Percentiles rank a stretch among this genome's conserved stretches.
These are phyloP conservation scores for Piscicola geometra DNA, from an alignment of 2,888 invertebrate species.

Conservation along the genomic window DNA sequence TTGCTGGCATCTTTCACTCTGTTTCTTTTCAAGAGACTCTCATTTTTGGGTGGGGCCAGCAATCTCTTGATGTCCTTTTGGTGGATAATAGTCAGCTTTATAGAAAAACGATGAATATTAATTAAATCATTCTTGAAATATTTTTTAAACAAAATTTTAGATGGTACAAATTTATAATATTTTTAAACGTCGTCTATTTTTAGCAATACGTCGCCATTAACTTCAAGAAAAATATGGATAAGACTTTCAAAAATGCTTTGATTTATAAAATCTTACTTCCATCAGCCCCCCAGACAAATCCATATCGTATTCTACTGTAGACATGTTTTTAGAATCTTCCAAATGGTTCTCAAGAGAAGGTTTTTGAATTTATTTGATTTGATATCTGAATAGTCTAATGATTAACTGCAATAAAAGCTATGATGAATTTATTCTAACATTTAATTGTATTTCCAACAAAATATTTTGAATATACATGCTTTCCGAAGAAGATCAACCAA, in stretches of 20 bases:
- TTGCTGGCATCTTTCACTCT: slow-evolving; percentile 59
- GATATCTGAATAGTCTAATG: background rate
- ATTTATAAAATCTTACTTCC: slow-evolving; percentile 66
- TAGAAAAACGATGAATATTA: too few relatives aligned
- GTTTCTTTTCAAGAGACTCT: slow-evolving; percentile 64
- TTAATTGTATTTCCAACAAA: background rate
- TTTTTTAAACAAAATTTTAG: too few relatives aligned
- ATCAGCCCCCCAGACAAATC: slow-evolving; percentile 76
- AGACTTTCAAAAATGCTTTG: background rate
- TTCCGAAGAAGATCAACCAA: background rate
- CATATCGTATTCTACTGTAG: slow-evolving; percentile 61
- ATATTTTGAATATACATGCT: background rate
- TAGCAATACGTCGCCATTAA: background rate
- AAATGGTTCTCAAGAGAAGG: background rate
- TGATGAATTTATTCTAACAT: background rate
- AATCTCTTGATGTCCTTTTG: slow-evolving; percentile 77
- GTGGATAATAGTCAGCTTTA: background rate
- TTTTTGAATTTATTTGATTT: background rate
- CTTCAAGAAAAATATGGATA: background rate
- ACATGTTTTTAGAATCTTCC: slow-evolving; percentile 25
- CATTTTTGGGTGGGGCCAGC: slow-evolving; percentile 79
- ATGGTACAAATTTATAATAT: too few relatives aligned
- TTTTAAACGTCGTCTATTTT: background rate
- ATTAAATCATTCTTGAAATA: too few relatives aligned
- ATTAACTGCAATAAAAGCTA: background rate